Evolutionary conservation across 2,797 vertebrate species (phyloP).

Genomic region (Lithobates pipiens): DNA sequence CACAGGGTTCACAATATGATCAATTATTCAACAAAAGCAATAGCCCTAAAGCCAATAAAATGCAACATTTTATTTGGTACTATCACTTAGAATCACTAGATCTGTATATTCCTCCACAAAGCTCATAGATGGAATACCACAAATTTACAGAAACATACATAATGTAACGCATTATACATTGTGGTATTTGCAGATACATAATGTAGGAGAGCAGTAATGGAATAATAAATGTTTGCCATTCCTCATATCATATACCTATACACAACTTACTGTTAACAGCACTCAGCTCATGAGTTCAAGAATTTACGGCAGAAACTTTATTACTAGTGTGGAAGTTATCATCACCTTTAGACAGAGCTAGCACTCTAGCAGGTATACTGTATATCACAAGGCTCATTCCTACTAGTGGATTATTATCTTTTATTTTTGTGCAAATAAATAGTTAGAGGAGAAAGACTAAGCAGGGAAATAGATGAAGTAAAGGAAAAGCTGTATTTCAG

Average conservation of each 20-base stretch:
- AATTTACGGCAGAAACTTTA: background rate
- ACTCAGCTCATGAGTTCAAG: background rate
- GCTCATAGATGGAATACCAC: background rate
- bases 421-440: too few species aligned
- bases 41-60: conserved; percentile 43
- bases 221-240: background rate
- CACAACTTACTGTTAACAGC: background rate
- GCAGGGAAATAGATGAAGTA: too few species aligned
- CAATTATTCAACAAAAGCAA: conserved; percentile 54
- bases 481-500: too few species aligned
- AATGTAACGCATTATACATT: background rate
- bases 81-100: conserved; percentile 10
- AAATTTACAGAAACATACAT: background rate
- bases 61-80: conserved; percentile 24
- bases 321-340: background rate
- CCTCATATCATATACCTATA: background rate
- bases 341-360: too few species aligned
- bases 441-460: too few species aligned
- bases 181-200: background rate
- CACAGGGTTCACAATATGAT: conserved; percentile 47
- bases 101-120: conserved; percentile 3
- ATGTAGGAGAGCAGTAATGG: background rate
- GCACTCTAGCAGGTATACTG: too few species aligned
- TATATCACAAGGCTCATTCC: too few species aligned
- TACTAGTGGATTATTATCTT: too few species aligned